Base-by-base conservation (phyloP, 2,888 invertebrate species). In the Dichetophora obliterata region DNA sequence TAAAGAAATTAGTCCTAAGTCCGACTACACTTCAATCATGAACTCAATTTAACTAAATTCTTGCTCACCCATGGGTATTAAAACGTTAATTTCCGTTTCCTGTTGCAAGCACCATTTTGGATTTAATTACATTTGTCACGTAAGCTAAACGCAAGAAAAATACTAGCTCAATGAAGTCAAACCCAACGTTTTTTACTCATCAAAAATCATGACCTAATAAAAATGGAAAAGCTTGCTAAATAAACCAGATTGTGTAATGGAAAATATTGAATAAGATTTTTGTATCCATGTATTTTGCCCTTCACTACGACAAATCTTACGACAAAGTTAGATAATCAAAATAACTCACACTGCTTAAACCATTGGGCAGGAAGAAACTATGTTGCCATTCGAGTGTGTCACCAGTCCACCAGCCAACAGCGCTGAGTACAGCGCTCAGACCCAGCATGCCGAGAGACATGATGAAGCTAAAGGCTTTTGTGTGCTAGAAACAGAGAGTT, bases 371-470 rank as follows among this genome's bases (percentile, higher is more conserved):
- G 77, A 89, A 83, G 80, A 85, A 84, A 72, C 83, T 83, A 31
- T 87, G 85, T 71, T 86, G 83, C 89, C 89, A 90, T 80, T 86
- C 86, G 68, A 84, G 78, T 22, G 84, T 82, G 77, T 85, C 86
- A 68, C 89, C 89, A 59, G 86, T 85, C 59, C 83, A 79, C 84
- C 84, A 86, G 70, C 88, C 85, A 11, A 89, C 87, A 43, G 86
- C 85, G 75, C 86, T 87, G n/a, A 89, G 78, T 59, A 89, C 85
- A 78, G 86, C 86, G 83, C 86, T 88, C 69, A 89, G 82, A 19
- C 89, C 88, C 52, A 90, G 81, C 84, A 89, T 86, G 78, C 89
- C 87, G 31, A 87, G 84, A 43, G 86, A 85, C 89, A 90, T 88
- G 78, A 90, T 85, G 70, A 88, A 83, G 78, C 88, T 88, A 76